These are phyloP conservation scores for Medauroidea extradentata DNA, from an alignment of 1,140 invertebrate species.

Conservation along the genomic window DNA sequence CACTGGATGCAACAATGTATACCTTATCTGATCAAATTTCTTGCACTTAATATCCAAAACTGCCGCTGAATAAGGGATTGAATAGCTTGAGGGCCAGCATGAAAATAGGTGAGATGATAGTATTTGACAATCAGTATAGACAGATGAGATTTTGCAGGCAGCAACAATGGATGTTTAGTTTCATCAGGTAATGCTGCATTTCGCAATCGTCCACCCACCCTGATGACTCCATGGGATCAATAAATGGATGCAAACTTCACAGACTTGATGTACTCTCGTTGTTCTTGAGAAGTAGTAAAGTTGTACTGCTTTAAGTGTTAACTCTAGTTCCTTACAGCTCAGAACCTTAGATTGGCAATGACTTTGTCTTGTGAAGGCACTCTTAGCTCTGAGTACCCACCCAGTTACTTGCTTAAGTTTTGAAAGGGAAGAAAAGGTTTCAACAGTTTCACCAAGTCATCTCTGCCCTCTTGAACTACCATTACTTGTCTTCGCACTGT, in stretches of 20 bases:
- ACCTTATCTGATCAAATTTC: slow-evolving; percentile 22
- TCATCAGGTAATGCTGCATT: slow-evolving; percentile 28
- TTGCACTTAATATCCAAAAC: slow-evolving; percentile 31
- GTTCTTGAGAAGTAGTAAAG: too few relatives aligned
- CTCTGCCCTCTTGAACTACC: too few relatives aligned
- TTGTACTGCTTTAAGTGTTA: too few relatives aligned
- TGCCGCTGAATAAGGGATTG: slow-evolving; percentile 14
- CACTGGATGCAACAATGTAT: slow-evolving; percentile 31
- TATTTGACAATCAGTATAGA: slow-evolving; percentile 19
- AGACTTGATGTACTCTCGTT: too few relatives aligned
- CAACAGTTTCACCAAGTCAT: too few relatives aligned
- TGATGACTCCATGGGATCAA: slow-evolving; percentile 36
- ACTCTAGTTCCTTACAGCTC: too few relatives aligned
- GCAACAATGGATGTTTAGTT: slow-evolving; percentile 41
- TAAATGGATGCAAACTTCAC: slow-evolving; percentile 24
- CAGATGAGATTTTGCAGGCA: slow-evolving; percentile 30
- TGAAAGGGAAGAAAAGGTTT: too few relatives aligned
- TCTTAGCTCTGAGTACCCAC: too few relatives aligned
- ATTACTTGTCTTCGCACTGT: too few relatives aligned
- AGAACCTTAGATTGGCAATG: too few relatives aligned
- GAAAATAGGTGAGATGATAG: slow-evolving; percentile 4
- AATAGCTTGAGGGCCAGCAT: slow-evolving; percentile 13
- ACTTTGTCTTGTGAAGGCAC: too few relatives aligned
- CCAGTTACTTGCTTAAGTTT: too few relatives aligned
- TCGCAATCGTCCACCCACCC: slow-evolving; percentile 40